Evolutionary conservation across 2,113 vertebrate species (phyloP).

Genomic region (Baryphthengus martii): DNA sequence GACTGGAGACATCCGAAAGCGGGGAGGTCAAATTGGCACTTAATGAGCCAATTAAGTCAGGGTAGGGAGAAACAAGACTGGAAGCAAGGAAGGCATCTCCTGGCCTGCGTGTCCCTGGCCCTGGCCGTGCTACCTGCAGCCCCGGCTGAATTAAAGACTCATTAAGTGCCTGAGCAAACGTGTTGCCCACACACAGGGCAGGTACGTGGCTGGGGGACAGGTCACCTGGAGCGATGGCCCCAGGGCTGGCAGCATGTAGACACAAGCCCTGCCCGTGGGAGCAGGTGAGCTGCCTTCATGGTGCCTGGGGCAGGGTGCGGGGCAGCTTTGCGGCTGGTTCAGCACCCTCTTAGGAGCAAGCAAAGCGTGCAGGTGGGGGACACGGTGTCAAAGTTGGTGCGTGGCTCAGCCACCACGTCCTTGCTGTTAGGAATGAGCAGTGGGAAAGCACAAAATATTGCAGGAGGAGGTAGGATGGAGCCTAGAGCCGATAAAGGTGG

Average conservation of each 20-base stretch:
- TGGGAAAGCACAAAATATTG: not conserved
- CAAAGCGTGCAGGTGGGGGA: not conserved
- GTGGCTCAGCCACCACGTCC: not conserved
- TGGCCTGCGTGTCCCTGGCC: not conserved
- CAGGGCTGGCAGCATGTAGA: not conserved
- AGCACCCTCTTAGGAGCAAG: not conserved
- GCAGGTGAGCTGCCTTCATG: not conserved
- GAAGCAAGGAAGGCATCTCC: not conserved
- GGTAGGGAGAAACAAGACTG: not conserved
- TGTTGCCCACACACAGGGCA: not conserved
- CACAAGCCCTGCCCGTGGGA: not conserved
- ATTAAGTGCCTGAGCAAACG: not conserved
- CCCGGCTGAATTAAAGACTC: not conserved
- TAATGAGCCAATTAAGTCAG: constrained; percentile 13
- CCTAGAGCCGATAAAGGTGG: not conserved
- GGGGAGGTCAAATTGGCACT: constrained; percentile 29
- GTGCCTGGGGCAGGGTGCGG: not conserved
- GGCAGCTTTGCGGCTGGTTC: not conserved
- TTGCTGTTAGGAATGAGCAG: not conserved
- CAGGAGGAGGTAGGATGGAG: not conserved
- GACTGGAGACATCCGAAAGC: constrained; percentile 42
- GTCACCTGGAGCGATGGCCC: not conserved
- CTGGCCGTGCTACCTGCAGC: not conserved
- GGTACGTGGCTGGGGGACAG: not conserved
- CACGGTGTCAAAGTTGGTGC: not conserved